phyloP scores from a whole-genome alignment of 2,888 invertebrate species.

The Pheosia tremula region DNA sequence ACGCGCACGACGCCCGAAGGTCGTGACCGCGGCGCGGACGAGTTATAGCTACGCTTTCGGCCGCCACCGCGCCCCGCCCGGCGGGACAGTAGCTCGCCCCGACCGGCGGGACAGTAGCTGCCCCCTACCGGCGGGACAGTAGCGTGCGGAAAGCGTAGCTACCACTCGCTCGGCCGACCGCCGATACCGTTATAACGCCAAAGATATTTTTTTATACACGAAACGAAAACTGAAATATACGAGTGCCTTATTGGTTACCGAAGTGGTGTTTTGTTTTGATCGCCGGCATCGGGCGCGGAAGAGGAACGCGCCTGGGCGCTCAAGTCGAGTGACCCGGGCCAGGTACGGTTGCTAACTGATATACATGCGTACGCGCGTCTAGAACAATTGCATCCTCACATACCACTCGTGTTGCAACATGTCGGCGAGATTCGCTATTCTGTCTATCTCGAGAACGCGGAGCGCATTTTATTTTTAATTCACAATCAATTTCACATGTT shows the following conservation, averaged over 20 bases:
- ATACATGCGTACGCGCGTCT: conserved; percentile 60
- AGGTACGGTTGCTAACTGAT: conserved; percentile 87
- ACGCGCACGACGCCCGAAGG: conserved; percentile 41
- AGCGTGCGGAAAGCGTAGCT: conserved; percentile 16
- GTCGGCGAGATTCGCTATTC: conserved; percentile 14
- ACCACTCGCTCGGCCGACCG: conserved; percentile 10
- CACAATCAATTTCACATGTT: conserved; percentile 32
- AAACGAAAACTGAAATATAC: conserved; percentile 74
- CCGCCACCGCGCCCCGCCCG: conserved; percentile 11
- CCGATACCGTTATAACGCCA: conserved; percentile 64
- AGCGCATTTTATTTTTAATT: background rate
- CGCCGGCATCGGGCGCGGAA: conserved; percentile 56
- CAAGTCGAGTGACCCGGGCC: conserved; percentile 92
- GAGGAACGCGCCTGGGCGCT: conserved; percentile 90
- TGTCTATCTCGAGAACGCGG: conserved; percentile 7
- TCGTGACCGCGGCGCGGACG: conserved; percentile 5
- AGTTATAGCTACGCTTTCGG: conserved; percentile 9
- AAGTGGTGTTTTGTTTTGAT: conserved; percentile 77
- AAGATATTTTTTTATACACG: conserved; percentile 76
- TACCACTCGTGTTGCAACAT: conserved; percentile 31
- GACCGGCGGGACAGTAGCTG: conserved; percentile 13
- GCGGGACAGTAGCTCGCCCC: conserved; percentile 8
- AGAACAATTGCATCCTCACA: conserved; percentile 59
- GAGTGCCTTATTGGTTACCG: conserved; percentile 83
- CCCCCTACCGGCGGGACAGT: conserved; percentile 14